phyloP scores from a whole-genome alignment of 2,113 vertebrate genomes.

The Bambusicola thoracicus region DNA sequence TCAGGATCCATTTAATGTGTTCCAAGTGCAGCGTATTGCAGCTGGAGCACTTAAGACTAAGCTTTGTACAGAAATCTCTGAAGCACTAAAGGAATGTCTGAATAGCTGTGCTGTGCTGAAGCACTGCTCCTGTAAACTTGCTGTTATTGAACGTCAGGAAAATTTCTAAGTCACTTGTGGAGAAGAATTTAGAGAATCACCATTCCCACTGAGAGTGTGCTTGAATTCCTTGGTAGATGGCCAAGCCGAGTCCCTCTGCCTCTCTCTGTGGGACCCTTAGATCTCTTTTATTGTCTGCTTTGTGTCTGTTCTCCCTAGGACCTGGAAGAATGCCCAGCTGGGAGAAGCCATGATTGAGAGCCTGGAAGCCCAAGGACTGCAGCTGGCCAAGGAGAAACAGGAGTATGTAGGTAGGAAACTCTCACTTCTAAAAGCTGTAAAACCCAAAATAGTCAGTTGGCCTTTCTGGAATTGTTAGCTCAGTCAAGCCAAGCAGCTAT shows the following conservation, averaged over 20 bases:
- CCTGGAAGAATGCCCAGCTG: slow-evolving; percentile 95
- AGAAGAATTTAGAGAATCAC: background rate
- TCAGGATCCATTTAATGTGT: background rate
- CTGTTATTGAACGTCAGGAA: background rate
- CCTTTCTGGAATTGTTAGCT: background rate
- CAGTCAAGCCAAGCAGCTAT: background rate
- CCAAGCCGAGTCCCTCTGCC: background rate
- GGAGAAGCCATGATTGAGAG: slow-evolving; percentile 99
- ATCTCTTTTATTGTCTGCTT: slow-evolving; percentile 1
- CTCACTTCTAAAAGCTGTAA: background rate
- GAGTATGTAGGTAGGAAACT: slow-evolving; percentile 90
- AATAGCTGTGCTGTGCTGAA: background rate
- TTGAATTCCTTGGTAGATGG: background rate
- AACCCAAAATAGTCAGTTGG: background rate
- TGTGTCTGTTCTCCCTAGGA: slow-evolving; percentile 76
- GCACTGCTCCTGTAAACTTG: background rate
- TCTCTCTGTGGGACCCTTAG: background rate
- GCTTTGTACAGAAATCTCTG: background rate
- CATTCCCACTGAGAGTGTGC: background rate
- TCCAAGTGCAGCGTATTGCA: background rate
- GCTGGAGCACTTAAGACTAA: background rate
- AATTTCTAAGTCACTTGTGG: background rate
- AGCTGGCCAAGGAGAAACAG: slow-evolving; percentile 97
- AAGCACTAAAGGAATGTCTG: background rate
- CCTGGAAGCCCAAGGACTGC: slow-evolving; percentile 95